Evolutionary conservation across 1,140 invertebrate genomes (phyloP), one percentile per base, ranked within the genome.

Genomic region (Chlorops oryzae): DNA sequence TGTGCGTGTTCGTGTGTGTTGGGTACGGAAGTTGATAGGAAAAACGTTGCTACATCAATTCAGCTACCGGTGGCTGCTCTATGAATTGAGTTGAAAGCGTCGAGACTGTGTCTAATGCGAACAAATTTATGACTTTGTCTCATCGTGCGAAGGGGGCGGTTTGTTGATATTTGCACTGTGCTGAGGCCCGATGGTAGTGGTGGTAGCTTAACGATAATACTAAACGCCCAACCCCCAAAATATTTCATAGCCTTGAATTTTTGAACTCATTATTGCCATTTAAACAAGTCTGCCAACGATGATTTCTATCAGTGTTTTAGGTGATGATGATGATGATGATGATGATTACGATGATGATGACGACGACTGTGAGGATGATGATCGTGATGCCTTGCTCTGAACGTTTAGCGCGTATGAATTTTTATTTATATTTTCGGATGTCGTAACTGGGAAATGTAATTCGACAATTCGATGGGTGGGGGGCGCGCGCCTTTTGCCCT

Each of bases 121-220:
- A 65, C 64, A 67, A 67, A 67, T 67, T 67, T 67, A 67, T 67
- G 64, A 67, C 64, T 67, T 67, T 59, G 54, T 56, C 63, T 45
- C 55, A 18, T 25, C 41, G 34, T n/a, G 42, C 25, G 39, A 25
- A 43, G 47, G 54, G 57, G 57, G 59, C 50, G 57, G 45, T 60
- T 59, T 60, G 57, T 59, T 59, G 53, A 37, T 47, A 50, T 49
- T 56, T 56, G 50, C 21, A 38, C 34, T 20, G n/a, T 56, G 54
- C 41, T 28, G 21, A 47, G 39, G 44, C 50, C 41, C 23, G 50
- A 52, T 59, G 57, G 56, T 59, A 52, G 64, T 57, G 57, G 59
- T 62, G 59, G 52, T 56, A 51, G 59, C 52, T 48, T 43, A 52
- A 57, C 39, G n/a, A 32, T 7, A 7, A 32, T 32, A 13, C 27